Conservation (phyloP, 2,888 invertebrate genomes). For the Muschampia staudingeri region DNA sequence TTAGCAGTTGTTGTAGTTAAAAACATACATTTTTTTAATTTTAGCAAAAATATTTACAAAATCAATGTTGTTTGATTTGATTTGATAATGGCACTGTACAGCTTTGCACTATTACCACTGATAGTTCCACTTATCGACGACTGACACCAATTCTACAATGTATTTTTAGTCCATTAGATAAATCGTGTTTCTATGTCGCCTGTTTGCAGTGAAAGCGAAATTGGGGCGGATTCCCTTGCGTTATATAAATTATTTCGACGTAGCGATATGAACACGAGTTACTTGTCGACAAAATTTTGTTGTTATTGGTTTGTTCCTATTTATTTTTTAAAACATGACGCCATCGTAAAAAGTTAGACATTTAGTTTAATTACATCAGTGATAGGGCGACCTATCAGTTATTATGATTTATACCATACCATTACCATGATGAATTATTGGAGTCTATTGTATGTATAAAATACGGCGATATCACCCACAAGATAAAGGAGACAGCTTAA, state of each 20-base stretch:
- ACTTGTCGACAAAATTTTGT: too few relatives aligned
- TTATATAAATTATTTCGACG: not conserved
- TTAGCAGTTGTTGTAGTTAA: not conserved
- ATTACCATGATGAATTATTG: too few relatives aligned
- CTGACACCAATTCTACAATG: conserved; percentile 81
- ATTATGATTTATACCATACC: too few relatives aligned
- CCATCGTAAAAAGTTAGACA: too few relatives aligned
- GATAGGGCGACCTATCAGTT: too few relatives aligned
- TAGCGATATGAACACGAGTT: too few relatives aligned
- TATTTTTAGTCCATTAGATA: conserved; percentile 81
- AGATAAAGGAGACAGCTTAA: too few relatives aligned
- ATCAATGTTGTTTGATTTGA: not conserved
- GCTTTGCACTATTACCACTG: conserved; percentile 75
- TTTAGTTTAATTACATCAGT: too few relatives aligned
- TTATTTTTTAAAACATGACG: too few relatives aligned
- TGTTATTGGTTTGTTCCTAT: too few relatives aligned
- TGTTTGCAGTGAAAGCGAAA: not conserved
- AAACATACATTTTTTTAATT: not conserved
- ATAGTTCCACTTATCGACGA: conserved; percentile 72
- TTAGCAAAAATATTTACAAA: not conserved
- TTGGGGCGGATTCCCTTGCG: not conserved
- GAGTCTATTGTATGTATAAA: too few relatives aligned
- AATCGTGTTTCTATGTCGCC: conserved; percentile 74
- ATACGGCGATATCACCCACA: too few relatives aligned
- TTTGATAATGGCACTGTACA: conserved; percentile 12